Conservation (phyloP, 2,888 invertebrate species). For the Rhogogaster chlorosoma region DNA sequence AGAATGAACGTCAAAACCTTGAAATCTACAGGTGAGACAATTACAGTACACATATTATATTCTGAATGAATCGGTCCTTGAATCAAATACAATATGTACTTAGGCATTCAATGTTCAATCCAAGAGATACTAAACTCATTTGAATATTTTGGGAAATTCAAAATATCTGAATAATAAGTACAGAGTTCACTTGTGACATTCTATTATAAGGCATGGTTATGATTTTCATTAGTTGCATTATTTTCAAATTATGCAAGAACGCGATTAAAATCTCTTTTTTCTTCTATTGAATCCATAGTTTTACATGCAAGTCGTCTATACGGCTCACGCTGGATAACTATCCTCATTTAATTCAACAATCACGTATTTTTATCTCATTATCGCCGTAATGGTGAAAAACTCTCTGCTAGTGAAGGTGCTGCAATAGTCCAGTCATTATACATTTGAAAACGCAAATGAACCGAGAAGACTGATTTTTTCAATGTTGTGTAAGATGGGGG, state of each 20-base stretch:
- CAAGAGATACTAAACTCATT: background rate
- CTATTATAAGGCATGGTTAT: background rate
- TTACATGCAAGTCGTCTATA: background rate
- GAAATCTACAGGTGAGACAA: background rate
- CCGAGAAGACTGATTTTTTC: too few relatives aligned
- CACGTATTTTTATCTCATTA: background rate
- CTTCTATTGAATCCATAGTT: background rate
- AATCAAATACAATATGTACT: too few relatives aligned
- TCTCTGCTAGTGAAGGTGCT: slow-evolving; percentile 51
- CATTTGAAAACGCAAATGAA: too few relatives aligned
- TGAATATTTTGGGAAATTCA: background rate
- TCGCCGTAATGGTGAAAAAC: slow-evolving; percentile 51
- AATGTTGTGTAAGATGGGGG: too few relatives aligned
- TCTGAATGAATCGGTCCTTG: too few relatives aligned
- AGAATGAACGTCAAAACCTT: background rate
- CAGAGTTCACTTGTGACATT: background rate
- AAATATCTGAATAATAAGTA: background rate
- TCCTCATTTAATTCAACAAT: background rate
- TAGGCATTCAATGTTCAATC: too few relatives aligned
- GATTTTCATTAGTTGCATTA: too few relatives aligned
- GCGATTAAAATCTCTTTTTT: background rate
- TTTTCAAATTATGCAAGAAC: background rate
- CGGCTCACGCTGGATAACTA: background rate
- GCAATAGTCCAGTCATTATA: too few relatives aligned
- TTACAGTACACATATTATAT: too few relatives aligned